These are phyloP conservation scores for Empidonax alnorum DNA, from an alignment of 2,113 vertebrate species.

Conservation along the genomic window DNA sequence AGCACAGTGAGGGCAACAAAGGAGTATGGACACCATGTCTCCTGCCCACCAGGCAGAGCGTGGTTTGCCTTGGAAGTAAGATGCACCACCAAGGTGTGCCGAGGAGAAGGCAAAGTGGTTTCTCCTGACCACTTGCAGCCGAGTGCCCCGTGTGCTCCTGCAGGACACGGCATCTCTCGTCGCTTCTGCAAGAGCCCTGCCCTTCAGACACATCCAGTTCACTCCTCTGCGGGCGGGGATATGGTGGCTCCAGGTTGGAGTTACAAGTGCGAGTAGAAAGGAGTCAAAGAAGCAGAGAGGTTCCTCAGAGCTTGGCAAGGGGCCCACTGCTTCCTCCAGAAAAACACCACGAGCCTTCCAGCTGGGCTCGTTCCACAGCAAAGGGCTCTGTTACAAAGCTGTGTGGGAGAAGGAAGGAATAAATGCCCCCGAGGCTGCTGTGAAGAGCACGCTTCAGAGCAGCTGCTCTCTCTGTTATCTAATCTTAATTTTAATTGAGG, in stretches of 20 bases:
- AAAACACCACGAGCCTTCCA: background rate
- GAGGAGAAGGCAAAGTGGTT: background rate
- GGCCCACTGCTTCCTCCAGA: background rate
- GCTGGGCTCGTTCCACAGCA: background rate
- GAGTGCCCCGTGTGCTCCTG: accelerated
- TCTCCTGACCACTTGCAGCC: background rate
- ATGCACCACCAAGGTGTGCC: background rate
- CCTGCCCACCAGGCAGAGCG: accelerated
- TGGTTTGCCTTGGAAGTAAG: background rate
- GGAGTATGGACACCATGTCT: accelerated
- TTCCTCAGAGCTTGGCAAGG: background rate
- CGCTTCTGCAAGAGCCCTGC: accelerated
- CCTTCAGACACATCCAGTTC: accelerated
- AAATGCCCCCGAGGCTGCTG: slow-evolving; percentile 6
- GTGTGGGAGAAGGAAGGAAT: slow-evolving; percentile 33
- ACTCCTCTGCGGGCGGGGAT: background rate
- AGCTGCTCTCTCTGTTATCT: slow-evolving; percentile 46
- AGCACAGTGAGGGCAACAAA: accelerated
- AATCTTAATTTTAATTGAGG: slow-evolving; percentile 39
- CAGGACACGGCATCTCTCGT: accelerated
- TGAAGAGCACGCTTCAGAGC: slow-evolving; percentile 32
- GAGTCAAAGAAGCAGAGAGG: background rate
- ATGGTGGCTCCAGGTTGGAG: accelerated
- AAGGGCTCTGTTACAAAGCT: slow-evolving; percentile 10
- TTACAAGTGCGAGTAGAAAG: accelerated